A percentile compares a stretch with the other conserved stretches of the same genome.
phyloP scores from a whole-genome alignment of 2,888 invertebrate genomes.

The Augiades crinisus region DNA sequence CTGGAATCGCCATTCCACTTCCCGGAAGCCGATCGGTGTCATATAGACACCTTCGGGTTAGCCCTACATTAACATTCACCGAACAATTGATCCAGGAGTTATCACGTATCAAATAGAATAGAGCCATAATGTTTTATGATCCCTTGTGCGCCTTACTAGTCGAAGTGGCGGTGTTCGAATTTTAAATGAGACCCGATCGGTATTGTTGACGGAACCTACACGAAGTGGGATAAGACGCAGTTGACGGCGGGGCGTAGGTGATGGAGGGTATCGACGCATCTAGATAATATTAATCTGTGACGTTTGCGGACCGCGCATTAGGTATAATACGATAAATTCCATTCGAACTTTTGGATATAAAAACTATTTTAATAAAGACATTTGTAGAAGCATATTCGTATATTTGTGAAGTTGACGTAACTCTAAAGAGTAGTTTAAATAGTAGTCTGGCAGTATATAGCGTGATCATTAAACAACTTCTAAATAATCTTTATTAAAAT shows the following conservation, averaged over 20 bases:
- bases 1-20: slow-evolving; percentile 60
- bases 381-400: too few relatives aligned
- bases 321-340: too few relatives aligned
- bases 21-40: slow-evolving; percentile 74
- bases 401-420: too few relatives aligned
- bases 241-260: slow-evolving; percentile 9
- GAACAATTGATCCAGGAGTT: slow-evolving; percentile 70
- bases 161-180: slow-evolving; percentile 65
- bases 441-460: too few relatives aligned
- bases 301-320: too few relatives aligned
- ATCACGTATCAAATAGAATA: slow-evolving; percentile 80
- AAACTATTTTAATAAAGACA: too few relatives aligned
- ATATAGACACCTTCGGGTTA: slow-evolving; percentile 49
- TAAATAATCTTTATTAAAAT: too few relatives aligned
- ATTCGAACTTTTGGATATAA: too few relatives aligned
- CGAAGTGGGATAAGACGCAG: slow-evolving; percentile 33
- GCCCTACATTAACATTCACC: slow-evolving; percentile 76
- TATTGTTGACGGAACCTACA: slow-evolving; percentile 46
- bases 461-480: too few relatives aligned
- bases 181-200: slow-evolving; percentile 62
- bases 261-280: slow-evolving; percentile 11
- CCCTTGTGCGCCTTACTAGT: slow-evolving; percentile 78
- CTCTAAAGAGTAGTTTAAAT: too few relatives aligned
- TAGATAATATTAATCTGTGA: not conserved
- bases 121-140: slow-evolving; percentile 78